Evolutionary conservation across 2,888 invertebrate species (phyloP), one percentile per base, ranked within the genome.

Genomic region (Xestobium rufovillosum): DNA sequence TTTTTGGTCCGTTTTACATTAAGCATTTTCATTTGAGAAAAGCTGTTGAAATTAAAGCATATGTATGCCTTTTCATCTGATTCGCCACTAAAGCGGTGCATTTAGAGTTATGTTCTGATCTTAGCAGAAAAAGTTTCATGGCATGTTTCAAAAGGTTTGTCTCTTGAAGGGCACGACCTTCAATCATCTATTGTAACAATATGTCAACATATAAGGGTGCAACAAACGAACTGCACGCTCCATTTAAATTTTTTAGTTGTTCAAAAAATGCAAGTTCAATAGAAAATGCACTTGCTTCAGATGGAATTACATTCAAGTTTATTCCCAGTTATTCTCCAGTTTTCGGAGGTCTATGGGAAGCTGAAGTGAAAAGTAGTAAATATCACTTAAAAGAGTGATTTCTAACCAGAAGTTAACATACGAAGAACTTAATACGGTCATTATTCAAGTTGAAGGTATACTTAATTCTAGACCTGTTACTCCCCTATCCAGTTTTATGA

Each of bases 401-500:
- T 46, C 49, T 1, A 36, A 39, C 12, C 8, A 17, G 2, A 33
- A 30, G 3, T 23, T 53, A 4, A 55, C 43, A 3, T 49, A 35
- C 25, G 52, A 56, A 37, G 50, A 58, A 26, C 41, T 52, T 19
- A 6, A 31, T 4, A 57, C 52, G 3, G 10, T 51, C 4, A 4
- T 48, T 1, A 40, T 32, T 11, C 51, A 51, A 31, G 47, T 57
- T 11, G 51, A 56, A 31, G 44, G 47, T 1, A 38, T 47, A 16
- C 30, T 53, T 11, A 55, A 55, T 34, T 53, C 48, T 1, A 17
- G 53, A 11, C 55, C 52, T 3, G 31, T 56, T 2, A 36, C 30
- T 4, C 39, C 47, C 2, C 8, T 47, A 2, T 43, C 42, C 6
- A 26, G 19, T 25, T 45, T 48, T 33, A 47, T 47, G 3, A 36